Evolutionary conservation across 2,888 invertebrate species (phyloP).

Genomic region (Orthonevra nobilis): DNA sequence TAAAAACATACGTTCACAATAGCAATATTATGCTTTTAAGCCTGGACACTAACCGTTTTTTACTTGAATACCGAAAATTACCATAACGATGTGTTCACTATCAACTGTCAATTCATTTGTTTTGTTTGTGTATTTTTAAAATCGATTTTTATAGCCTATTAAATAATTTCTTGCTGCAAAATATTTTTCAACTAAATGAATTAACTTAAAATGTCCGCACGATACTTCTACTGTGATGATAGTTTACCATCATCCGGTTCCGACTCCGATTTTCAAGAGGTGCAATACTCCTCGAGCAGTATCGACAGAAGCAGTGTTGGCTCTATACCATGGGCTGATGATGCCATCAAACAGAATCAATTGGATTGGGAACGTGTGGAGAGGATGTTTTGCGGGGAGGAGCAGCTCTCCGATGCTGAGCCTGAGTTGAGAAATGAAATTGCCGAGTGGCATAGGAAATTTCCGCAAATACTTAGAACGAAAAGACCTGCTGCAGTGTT

Average conservation of each 20-base stretch:
- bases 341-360: conserved; percentile 79
- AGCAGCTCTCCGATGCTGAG: conserved; percentile 74
- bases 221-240: conserved; percentile 60
- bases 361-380: conserved; percentile 79
- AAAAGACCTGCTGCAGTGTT: conserved; percentile 62
- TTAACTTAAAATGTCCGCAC: conserved; percentile 50
- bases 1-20: conserved; percentile 1
- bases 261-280: conserved; percentile 75
- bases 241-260: conserved; percentile 72
- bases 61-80: conserved; percentile 58
- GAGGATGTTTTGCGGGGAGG: conserved; percentile 76
- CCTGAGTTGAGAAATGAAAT: conserved; percentile 77
- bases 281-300: conserved; percentile 78
- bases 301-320: conserved; percentile 78
- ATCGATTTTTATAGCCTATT: conserved; percentile 56
- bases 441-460: conserved; percentile 78
- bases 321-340: conserved; percentile 80
- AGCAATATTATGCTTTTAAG: conserved; percentile 1
- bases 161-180: conserved; percentile 33
- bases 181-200: conserved; percentile 38
- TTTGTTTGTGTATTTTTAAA: conserved; percentile 60
- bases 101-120: conserved; percentile 56
- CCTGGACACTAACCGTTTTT: conserved; percentile 6
- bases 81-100: conserved; percentile 56
- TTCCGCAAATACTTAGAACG: conserved; percentile 74